These are phyloP conservation scores for Elmis aenea DNA, from an alignment of 2,888 invertebrate species.

Conservation along the genomic window DNA sequence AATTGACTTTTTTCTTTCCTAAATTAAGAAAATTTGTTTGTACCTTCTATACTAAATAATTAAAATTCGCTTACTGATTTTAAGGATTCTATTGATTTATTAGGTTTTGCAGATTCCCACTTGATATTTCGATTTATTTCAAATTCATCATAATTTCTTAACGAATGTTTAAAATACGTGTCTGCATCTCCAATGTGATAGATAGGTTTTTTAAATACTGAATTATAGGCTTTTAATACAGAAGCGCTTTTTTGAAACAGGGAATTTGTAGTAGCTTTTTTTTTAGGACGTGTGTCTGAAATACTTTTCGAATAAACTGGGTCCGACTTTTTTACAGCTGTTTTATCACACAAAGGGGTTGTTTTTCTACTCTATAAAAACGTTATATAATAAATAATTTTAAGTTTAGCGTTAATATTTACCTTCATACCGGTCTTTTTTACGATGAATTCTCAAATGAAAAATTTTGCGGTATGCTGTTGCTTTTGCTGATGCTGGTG, in stretches of 20 bases:
- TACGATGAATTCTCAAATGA: too few species aligned
- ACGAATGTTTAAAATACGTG: conserved; percentile 35
- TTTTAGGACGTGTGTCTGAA: conserved; percentile 6
- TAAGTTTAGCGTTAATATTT: conserved; percentile 19
- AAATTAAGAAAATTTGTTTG: too few species aligned
- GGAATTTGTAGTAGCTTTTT: conserved; percentile 10
- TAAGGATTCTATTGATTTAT: conserved; percentile 6
- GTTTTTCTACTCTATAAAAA: conserved; percentile 22
- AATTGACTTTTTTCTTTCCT: too few species aligned
- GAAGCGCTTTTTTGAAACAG: conserved; percentile 27
- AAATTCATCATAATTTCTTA: conserved; percentile 38
- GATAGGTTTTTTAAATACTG: conserved; percentile 22
- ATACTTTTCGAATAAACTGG: conserved; percentile 12
- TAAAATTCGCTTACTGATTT: too few species aligned
- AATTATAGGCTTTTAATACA: conserved; percentile 25
- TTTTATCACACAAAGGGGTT: conserved; percentile 11
- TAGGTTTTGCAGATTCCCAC: conserved; percentile 1
- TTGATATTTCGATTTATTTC: conserved; percentile 25
- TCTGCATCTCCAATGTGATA: conserved; percentile 38
- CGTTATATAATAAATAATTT: conserved; percentile 13
- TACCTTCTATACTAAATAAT: too few species aligned
- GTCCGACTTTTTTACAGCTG: conserved; percentile 9
- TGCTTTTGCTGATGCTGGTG: not conserved
- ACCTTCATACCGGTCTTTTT: conserved; percentile 31
- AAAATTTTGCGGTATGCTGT: too few species aligned